phyloP scores from a whole-genome alignment of 2,888 invertebrate species.

The Pyrrhia umbra region DNA sequence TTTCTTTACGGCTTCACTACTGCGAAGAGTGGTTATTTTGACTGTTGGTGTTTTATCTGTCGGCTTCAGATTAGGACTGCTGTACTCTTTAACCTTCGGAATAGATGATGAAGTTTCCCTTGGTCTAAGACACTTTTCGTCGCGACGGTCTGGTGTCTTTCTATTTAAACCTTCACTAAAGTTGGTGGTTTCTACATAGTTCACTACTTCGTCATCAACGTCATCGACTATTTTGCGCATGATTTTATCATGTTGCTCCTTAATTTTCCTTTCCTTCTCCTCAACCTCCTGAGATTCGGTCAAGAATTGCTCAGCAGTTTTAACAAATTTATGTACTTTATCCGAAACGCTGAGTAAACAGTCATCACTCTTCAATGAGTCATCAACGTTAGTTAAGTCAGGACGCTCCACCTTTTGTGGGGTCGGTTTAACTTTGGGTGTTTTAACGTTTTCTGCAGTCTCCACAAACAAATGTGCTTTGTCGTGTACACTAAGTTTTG shows the following conservation, averaged over 20 bases:
- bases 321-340: slow-evolving; percentile 92
- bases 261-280: slow-evolving; percentile 81
- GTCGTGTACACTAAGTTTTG: slow-evolving; percentile 91
- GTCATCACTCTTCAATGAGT: slow-evolving; percentile 90
- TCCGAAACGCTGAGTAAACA: slow-evolving; percentile 91
- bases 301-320: slow-evolving; percentile 90
- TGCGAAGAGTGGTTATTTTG: slow-evolving; percentile 86
- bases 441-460: slow-evolving; percentile 90
- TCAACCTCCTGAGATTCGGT: slow-evolving; percentile 77
- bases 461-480: slow-evolving; percentile 92
- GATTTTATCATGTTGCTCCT: slow-evolving; percentile 85
- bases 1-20: slow-evolving; percentile 92
- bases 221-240: slow-evolving; percentile 80
- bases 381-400: slow-evolving; percentile 89
- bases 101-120: slow-evolving; percentile 75
- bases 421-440: slow-evolving; percentile 77
- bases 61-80: slow-evolving; percentile 69
- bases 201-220: slow-evolving; percentile 65
- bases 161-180: slow-evolving; percentile 44
- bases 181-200: slow-evolving; percentile 59
- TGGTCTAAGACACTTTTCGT: slow-evolving; percentile 65
- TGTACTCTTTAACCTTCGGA: slow-evolving; percentile 70
- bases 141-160: slow-evolving; percentile 53
- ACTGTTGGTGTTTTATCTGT: slow-evolving; percentile 72
- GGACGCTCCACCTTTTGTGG: slow-evolving; percentile 85